These are phyloP conservation scores for Sclerurus mexicanus DNA, from an alignment of 2,113 vertebrate genomes.

Conservation along the genomic window DNA sequence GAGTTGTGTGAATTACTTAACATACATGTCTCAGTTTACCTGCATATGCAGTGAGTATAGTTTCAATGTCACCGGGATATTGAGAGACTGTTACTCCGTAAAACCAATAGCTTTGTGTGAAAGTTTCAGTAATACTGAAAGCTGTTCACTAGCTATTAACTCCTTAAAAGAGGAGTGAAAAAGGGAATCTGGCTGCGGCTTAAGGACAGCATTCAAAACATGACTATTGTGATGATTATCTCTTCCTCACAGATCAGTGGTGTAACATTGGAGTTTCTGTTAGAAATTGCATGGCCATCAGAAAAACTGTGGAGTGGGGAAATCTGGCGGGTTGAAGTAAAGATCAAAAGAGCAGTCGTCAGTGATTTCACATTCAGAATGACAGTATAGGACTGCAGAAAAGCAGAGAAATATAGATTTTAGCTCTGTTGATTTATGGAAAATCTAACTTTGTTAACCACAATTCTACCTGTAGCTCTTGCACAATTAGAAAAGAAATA, in stretches of 20 bases:
- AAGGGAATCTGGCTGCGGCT: not conserved
- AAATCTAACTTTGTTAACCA: constrained; percentile 26
- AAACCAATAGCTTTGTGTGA: not conserved
- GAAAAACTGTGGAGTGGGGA: not conserved
- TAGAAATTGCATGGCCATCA: not conserved
- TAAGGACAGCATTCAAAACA: not conserved
- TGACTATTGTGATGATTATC: not conserved
- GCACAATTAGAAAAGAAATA: not conserved
- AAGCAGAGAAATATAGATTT: not conserved
- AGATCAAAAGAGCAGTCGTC: not conserved
- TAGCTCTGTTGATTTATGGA: constrained; percentile 26
- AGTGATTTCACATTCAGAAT: not conserved
- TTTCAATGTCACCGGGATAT: not conserved
- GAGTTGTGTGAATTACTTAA: not conserved
- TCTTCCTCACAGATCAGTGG: not conserved
- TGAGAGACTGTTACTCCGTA: not conserved
- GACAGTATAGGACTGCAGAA: not conserved
- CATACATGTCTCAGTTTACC: not conserved
- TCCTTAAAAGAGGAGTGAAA: not conserved
- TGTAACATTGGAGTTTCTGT: not conserved
- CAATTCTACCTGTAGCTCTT: not conserved
- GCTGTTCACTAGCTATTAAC: not conserved
- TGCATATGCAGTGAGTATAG: not conserved
- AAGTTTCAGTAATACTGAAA: not conserved
- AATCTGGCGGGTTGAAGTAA: not conserved